phyloP scores from a whole-genome alignment of 1,140 invertebrate genomes.

The Drosophila burlai region DNA sequence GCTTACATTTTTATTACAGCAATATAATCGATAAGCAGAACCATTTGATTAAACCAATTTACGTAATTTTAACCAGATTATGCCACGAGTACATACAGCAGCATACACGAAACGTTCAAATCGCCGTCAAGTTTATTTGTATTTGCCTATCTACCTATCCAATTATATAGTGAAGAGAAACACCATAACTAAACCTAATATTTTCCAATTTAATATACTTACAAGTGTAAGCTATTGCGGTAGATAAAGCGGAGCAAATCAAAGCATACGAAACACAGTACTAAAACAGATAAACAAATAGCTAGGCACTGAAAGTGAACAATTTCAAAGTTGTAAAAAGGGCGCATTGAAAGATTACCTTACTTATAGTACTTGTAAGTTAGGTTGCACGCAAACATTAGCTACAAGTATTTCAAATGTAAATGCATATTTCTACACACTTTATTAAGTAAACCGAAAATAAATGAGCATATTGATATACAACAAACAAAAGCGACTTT shows the following conservation, averaged over 20 bases:
- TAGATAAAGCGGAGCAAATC: conserved; percentile 43
- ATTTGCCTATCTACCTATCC: conserved; percentile 33
- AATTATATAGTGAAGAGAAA: conserved; percentile 10
- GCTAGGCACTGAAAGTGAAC: conserved; percentile 72
- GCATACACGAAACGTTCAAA: conserved; percentile 31
- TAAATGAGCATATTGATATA: conserved; percentile 53
- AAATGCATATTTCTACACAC: conserved; percentile 71
- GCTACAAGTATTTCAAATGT: conserved; percentile 69
- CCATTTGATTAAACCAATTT: conserved; percentile 24
- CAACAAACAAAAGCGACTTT: neutral
- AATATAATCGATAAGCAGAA: conserved; percentile 44
- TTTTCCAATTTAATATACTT: conserved; percentile 52
- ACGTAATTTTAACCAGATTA: conserved; percentile 27
- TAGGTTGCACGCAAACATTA: conserved; percentile 58
- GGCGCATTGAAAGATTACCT: conserved; percentile 17
- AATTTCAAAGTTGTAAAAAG: conserved; percentile 64
- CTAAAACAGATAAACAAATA: conserved; percentile 72
- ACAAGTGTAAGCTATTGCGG: conserved; percentile 42
- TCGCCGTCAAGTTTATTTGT: conserved; percentile 29
- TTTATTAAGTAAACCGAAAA: conserved; percentile 64
- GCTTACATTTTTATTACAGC: conserved; percentile 39
- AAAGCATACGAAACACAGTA: conserved; percentile 70
- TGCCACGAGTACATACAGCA: conserved; percentile 35
- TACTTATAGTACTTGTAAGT: conserved; percentile 25
- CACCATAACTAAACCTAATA: conserved; percentile 19